Conservation (phyloP, 2,113 vertebrate species). For the Dendrocopos noguchii region DNA sequence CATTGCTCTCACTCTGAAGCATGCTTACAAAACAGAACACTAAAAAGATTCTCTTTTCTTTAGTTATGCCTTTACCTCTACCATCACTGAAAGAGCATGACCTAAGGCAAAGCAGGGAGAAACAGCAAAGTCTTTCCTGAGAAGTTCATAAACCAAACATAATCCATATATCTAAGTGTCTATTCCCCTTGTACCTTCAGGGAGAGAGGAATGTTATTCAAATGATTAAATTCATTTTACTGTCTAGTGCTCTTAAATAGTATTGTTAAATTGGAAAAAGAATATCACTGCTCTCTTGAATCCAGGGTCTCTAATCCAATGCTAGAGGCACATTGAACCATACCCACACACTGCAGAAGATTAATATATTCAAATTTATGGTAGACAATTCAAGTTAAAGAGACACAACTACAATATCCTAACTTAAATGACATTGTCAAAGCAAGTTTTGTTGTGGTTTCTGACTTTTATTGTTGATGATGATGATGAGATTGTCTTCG, state of each 20-base stretch:
- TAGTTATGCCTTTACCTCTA: slow-evolving; percentile 25
- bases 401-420: not conserved
- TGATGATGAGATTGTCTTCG: slow-evolving; percentile 26
- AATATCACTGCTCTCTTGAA: slow-evolving; percentile 1
- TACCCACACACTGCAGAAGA: not conserved
- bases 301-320: slow-evolving; percentile 23
- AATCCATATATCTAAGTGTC: slow-evolving; percentile 25
- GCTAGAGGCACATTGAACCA: slow-evolving; percentile 19
- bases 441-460: slow-evolving; percentile 41
- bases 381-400: slow-evolving; percentile 1
- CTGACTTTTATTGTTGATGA: not conserved
- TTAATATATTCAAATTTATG: slow-evolving; percentile 45
- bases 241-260: slow-evolving; percentile 53
- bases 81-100: not conserved
- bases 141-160: slow-evolving; percentile 64
- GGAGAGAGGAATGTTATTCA: slow-evolving; percentile 36
- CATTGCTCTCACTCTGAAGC: not conserved
- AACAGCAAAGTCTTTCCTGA: slow-evolving; percentile 21
- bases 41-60: not conserved
- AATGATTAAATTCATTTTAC: slow-evolving; percentile 65
- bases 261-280: slow-evolving; percentile 45
- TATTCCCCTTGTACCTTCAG: slow-evolving; percentile 43
- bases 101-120: not conserved
- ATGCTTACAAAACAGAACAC: not conserved
- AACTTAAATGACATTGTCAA: slow-evolving; percentile 22